Evolutionary conservation across 2,113 vertebrate genomes (phyloP).

Genomic region (Alexandromys fortis): DNA sequence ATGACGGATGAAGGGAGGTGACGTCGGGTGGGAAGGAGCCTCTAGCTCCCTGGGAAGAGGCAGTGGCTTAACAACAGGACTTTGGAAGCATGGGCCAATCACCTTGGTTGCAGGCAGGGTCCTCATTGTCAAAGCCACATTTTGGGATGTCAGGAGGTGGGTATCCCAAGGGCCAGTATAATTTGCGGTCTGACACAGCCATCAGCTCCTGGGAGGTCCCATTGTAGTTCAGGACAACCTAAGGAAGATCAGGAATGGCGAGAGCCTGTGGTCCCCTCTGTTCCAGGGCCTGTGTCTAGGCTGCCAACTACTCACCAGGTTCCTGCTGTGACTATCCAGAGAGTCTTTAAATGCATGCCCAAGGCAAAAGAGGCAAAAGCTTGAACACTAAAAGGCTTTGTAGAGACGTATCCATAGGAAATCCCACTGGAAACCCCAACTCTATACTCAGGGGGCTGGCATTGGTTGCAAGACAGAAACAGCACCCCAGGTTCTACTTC

Average conservation of each 20-base stretch:
- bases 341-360: not conserved
- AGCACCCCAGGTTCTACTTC: not conserved
- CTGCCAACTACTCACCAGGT: not conserved
- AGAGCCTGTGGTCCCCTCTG: not conserved
- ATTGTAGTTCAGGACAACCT: constrained; percentile 93
- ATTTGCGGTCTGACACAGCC: constrained; percentile 82
- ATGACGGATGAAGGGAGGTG: not conserved
- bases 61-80: accelerated
- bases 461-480: not conserved
- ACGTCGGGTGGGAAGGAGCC: not conserved
- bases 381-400: not conserved
- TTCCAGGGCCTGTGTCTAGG: not conserved
- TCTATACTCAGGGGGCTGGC: not conserved
- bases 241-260: not conserved
- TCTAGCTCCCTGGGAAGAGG: not conserved
- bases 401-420: not conserved
- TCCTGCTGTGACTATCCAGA: not conserved
- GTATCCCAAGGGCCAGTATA: constrained; percentile 90
- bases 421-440: not conserved
- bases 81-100: not conserved
- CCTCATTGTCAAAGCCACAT: constrained; percentile 92
- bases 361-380: not conserved
- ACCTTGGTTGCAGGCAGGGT: constrained; percentile 90
- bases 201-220: constrained; percentile 89
- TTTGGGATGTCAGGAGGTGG: constrained; percentile 89